Evolutionary conservation across 1,140 invertebrate species (phyloP).

Genomic region (Drosophila lacteicornis): DNA sequence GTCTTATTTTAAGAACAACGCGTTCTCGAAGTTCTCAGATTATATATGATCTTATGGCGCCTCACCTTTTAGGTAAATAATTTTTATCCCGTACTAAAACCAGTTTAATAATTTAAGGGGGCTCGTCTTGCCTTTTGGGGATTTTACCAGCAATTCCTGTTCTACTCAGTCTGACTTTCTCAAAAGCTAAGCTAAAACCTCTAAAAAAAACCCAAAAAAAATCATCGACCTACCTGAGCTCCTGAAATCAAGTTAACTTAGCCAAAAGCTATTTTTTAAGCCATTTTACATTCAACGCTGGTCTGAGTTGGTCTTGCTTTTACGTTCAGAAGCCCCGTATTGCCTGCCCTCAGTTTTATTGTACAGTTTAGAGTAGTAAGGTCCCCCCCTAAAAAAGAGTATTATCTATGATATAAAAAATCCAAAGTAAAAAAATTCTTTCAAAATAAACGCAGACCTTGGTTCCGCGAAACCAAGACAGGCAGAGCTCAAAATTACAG

Average conservation of each 20-base stretch:
- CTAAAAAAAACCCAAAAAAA: background rate
- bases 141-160: background rate
- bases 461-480: slow-evolving; percentile 2
- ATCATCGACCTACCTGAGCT: background rate
- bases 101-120: background rate
- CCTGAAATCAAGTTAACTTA: background rate
- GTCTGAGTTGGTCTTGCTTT: slow-evolving; percentile 27
- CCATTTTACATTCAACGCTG: background rate
- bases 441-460: background rate
- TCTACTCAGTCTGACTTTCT: background rate
- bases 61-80: too few relatives aligned
- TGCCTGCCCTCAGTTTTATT: slow-evolving; percentile 29
- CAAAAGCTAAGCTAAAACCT: too few relatives aligned
- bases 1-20: too few relatives aligned
- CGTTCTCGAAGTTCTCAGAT: too few relatives aligned
- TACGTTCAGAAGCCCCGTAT: slow-evolving; percentile 7
- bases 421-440: slow-evolving; percentile 39
- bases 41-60: too few relatives aligned
- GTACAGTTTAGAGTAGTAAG: slow-evolving; percentile 29
- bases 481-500: slow-evolving; percentile 16
- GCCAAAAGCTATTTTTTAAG: background rate
- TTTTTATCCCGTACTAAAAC: background rate
- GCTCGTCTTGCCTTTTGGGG: background rate
- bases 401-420: slow-evolving; percentile 10
- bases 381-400: background rate